Percentiles rank a stretch among this genome's conserved stretches.
Evolutionary conservation across 2,888 invertebrate species (phyloP).

Genomic region (Kryphioiulus occultus): DNA sequence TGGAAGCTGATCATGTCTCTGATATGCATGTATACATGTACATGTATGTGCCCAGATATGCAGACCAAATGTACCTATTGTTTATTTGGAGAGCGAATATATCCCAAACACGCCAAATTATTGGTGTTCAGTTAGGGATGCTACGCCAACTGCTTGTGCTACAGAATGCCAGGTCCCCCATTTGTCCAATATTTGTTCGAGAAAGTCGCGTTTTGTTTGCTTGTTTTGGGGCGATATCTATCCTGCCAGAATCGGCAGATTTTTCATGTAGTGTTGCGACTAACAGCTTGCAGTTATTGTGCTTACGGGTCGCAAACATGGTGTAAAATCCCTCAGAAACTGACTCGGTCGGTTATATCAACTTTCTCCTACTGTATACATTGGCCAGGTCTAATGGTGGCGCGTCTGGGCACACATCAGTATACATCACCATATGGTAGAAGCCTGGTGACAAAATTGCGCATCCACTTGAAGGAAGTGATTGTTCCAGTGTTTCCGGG

Average conservation of each 20-base stretch:
- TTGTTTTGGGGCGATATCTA: not conserved
- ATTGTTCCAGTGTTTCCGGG: constrained; percentile 18
- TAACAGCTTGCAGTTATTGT: not conserved
- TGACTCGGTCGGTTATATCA: not conserved
- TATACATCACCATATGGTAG: constrained; percentile 13
- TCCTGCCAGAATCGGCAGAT: not conserved
- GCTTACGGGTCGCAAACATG: not conserved
- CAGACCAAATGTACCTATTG: no score
- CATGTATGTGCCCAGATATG: no score
- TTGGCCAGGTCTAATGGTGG: not conserved
- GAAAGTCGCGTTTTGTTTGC: constrained; percentile 21
- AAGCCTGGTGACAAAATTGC: constrained; percentile 16
- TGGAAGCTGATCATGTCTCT: no score
- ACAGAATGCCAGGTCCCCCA: not conserved
- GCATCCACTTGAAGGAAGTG: constrained; percentile 22
- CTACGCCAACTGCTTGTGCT: not conserved
- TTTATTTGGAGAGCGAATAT: not conserved
- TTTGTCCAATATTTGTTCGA: not conserved
- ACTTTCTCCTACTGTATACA: not conserved
- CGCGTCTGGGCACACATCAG: not conserved
- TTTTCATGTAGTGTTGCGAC: not conserved
- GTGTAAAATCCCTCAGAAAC: not conserved
- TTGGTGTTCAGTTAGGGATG: not conserved
- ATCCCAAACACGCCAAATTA: not conserved
- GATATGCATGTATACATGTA: no score